Percentiles rank a stretch among this genome's conserved stretches.
Conservation (phyloP, 1,140 invertebrate species). For the Nixonia krombeini region DNA sequence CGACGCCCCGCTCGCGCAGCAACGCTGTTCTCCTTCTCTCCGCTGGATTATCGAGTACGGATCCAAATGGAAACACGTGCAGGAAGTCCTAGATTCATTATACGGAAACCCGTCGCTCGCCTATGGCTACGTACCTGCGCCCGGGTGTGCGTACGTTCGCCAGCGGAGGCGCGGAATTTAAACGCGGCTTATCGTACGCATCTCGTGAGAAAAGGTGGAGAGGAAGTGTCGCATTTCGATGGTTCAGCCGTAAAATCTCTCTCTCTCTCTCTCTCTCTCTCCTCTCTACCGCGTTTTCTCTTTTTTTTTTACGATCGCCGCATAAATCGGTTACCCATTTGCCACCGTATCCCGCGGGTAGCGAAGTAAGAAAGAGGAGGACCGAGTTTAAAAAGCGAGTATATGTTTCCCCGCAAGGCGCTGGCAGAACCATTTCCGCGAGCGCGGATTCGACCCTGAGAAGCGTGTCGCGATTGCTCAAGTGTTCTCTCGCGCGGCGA, state of each 20-base stretch:
- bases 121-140: constrained; percentile 11
- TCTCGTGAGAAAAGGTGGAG: constrained; percentile 34
- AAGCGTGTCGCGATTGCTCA: constrained; percentile 9
- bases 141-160: neutral
- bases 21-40: constrained; percentile 3
- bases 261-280: too few relatives aligned
- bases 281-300: too few relatives aligned
- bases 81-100: constrained; percentile 44
- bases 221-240: constrained; percentile 28
- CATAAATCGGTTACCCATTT: too few relatives aligned
- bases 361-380: too few relatives aligned
- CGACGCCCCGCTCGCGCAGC: too few relatives aligned
- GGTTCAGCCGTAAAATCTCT: constrained; percentile 26
- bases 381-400: too few relatives aligned
- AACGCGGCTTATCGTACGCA: constrained; percentile 37
- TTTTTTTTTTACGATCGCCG: neutral
- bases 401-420: too few relatives aligned
- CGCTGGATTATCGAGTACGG: constrained; percentile 30
- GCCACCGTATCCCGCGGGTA: too few relatives aligned
- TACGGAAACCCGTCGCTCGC: constrained; percentile 34
- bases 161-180: constrained; percentile 16
- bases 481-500: neutral
- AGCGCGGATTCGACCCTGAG: constrained; percentile 15
- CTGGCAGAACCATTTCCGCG: constrained; percentile 19
- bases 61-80: constrained; percentile 45